Percentiles rank a stretch among this genome's conserved stretches.
These are phyloP conservation scores for Heliothis peltigera DNA, from an alignment of 2,888 invertebrate genomes.

Conservation along the genomic window DNA sequence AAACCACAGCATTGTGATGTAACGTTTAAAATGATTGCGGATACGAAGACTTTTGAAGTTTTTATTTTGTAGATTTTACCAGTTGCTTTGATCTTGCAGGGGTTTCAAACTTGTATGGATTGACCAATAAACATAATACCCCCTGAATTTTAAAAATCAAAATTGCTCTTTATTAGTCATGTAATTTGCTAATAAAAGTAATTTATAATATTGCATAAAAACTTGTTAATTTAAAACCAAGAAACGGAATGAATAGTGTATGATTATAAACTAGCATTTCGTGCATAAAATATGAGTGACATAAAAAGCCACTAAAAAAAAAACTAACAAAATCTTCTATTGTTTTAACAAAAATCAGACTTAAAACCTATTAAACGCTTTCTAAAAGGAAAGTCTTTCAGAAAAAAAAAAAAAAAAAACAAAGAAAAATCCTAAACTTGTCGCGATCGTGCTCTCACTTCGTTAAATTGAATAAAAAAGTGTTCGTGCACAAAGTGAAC, in stretches of 20 bases:
- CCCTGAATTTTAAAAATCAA: too few species aligned
- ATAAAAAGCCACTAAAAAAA: constrained; percentile 9
- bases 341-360: constrained; percentile 33
- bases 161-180: too few species aligned
- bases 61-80: not conserved
- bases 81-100: not conserved
- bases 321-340: too few species aligned
- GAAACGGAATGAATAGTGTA: too few species aligned
- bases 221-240: too few species aligned
- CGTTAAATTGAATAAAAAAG: constrained; percentile 83
- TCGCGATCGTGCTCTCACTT: constrained; percentile 64
- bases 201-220: too few species aligned
- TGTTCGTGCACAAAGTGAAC: constrained; percentile 85
- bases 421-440: constrained; percentile 65
- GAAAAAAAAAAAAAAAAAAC: constrained; percentile 57
- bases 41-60: not conserved
- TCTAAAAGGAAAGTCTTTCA: constrained; percentile 41
- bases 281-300: too few species aligned
- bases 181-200: too few species aligned
- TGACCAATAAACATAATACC: not conserved
- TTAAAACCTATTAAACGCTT: constrained; percentile 39
- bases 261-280: too few species aligned
- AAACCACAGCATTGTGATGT: constrained; percentile 6
- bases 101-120: not conserved
- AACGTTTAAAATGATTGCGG: not conserved